phyloP scores from a whole-genome alignment of 2,888 invertebrate genomes.

The Dorcus parallelipipedus region DNA sequence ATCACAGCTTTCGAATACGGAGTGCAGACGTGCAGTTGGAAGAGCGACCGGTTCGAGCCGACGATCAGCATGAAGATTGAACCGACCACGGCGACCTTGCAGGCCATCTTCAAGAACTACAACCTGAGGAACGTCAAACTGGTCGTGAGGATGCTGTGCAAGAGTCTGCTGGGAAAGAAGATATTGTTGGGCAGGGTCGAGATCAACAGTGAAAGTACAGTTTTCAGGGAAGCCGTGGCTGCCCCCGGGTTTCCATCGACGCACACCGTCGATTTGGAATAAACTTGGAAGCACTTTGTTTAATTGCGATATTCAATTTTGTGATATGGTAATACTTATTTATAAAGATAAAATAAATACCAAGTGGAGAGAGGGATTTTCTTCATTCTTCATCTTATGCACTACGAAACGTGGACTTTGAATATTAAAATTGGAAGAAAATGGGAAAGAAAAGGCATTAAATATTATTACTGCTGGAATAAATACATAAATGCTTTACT shows the following conservation, averaged over 20 bases:
- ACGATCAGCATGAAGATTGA: conserved; percentile 76
- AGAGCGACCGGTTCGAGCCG: conserved; percentile 70
- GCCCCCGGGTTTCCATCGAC: conserved; percentile 57
- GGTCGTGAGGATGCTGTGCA: conserved; percentile 63
- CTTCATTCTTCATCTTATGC: too few relatives aligned
- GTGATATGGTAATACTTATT: too few relatives aligned
- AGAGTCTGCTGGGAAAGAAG: conserved; percentile 66
- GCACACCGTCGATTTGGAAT: conserved; percentile 39
- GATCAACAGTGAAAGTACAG: conserved; percentile 62
- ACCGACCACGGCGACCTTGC: conserved; percentile 60
- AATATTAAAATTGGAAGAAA: too few relatives aligned
- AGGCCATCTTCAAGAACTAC: conserved; percentile 61
- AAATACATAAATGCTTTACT: too few relatives aligned
- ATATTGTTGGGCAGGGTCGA: conserved; percentile 63
- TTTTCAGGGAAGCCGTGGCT: conserved; percentile 61
- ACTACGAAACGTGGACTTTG: too few relatives aligned
- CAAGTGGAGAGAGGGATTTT: too few relatives aligned
- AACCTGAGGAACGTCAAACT: conserved; percentile 62
- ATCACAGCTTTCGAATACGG: conserved; percentile 69
- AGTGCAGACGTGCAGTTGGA: conserved; percentile 54
- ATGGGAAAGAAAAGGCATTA: too few relatives aligned
- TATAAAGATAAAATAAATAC: too few relatives aligned
- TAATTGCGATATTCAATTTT: too few relatives aligned
- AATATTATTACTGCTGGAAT: too few relatives aligned
- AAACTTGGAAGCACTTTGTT: too few relatives aligned